Percentiles rank a stretch among this genome's conserved stretches.
Evolutionary conservation across 2,888 invertebrate species (phyloP).

Genomic region (Geophilus truncorum): DNA sequence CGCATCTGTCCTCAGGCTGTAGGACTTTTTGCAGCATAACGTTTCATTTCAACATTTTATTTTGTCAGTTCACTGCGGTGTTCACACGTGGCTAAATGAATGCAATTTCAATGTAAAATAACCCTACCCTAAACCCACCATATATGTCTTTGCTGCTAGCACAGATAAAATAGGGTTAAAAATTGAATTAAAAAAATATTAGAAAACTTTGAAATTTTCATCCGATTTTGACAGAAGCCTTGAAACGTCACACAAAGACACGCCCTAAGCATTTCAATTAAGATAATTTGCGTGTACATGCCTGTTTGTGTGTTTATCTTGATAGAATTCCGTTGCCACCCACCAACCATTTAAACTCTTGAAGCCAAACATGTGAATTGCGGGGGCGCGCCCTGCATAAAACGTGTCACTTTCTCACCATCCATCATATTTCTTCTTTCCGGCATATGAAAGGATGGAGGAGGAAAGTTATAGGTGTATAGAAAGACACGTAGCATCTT

Average conservation of each 20-base stretch:
- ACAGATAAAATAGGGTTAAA: not conserved
- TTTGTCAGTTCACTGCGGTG: not conserved
- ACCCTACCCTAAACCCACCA: not conserved
- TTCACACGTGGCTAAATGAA: not conserved
- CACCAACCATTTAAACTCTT: not conserved
- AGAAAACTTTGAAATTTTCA: not conserved
- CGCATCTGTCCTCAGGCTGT: slow-evolving; percentile 1
- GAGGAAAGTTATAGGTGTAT: too few relatives aligned
- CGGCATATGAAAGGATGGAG: slow-evolving; percentile 3
- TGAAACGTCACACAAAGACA: not conserved
- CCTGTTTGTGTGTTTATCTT: not conserved
- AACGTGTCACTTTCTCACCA: not conserved
- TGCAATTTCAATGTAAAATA: not conserved
- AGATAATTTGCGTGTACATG: not conserved
- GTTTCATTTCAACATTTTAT: not conserved
- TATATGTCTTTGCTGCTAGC: not conserved
- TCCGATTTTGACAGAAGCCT: not conserved
- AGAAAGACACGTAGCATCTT: not conserved
- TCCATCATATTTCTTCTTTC: slow-evolving; percentile 4
- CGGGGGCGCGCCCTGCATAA: not conserved
- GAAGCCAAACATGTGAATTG: not conserved
- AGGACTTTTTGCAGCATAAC: not conserved
- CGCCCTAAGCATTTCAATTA: not conserved
- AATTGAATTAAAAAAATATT: not conserved
- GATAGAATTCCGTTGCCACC: not conserved